phyloP scores from a whole-genome alignment of 2,888 invertebrate genomes.

The Pilophorus perplexus region DNA sequence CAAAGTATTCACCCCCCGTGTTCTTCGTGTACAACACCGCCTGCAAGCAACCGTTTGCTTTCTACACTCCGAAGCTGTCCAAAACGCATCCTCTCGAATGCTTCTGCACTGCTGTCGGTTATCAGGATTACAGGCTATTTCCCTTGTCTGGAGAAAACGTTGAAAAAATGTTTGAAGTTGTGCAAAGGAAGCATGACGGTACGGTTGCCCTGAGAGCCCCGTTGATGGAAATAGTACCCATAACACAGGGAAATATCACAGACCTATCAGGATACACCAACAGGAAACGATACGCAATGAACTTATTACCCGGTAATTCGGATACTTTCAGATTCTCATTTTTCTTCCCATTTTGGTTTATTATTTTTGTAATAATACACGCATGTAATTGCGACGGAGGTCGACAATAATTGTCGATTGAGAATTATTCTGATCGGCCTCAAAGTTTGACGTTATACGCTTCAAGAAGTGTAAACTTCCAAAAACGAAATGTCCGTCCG shows the following conservation, averaged over 20 bases:
- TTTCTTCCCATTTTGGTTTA: too few relatives aligned
- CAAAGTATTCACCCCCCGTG: background rate
- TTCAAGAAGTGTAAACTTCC: too few relatives aligned
- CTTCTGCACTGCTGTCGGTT: constrained; percentile 4
- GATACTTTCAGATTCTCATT: too few relatives aligned
- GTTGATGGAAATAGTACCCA: background rate
- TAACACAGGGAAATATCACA: background rate
- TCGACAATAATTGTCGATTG: too few relatives aligned
- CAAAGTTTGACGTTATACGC: too few relatives aligned
- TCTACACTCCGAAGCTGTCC: constrained; percentile 9
- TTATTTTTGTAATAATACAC: too few relatives aligned
- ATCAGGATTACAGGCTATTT: background rate
- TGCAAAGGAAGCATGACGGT: background rate
- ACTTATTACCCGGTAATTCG: background rate
- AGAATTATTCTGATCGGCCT: too few relatives aligned
- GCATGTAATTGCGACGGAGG: too few relatives aligned
- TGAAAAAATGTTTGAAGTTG: background rate
- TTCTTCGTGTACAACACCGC: constrained; percentile 3
- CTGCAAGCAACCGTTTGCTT: background rate
- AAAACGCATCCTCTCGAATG: background rate
- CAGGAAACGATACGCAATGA: background rate
- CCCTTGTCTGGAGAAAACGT: constrained; percentile 18
- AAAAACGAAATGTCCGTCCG: too few relatives aligned
- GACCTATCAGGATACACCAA: background rate
- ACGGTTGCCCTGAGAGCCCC: constrained; percentile 18